phyloP scores from a whole-genome alignment of 2,113 vertebrate species.

The Bufo gargarizans region DNA sequence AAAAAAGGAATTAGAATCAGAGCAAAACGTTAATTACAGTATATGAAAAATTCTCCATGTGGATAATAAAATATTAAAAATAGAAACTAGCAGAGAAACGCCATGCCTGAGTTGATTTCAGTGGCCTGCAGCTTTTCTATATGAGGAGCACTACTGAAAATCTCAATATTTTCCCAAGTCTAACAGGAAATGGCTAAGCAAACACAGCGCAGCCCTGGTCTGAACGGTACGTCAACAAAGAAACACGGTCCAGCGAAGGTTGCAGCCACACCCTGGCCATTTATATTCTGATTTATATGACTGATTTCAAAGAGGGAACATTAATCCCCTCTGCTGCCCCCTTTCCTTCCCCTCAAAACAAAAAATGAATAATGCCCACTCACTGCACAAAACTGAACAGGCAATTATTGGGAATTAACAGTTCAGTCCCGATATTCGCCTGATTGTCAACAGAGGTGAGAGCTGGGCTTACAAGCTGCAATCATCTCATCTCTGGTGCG shows the following conservation, averaged over 20 bases:
- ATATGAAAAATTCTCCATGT: slow-evolving; percentile 22
- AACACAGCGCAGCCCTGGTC: slow-evolving; percentile 8
- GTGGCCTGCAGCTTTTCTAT: slow-evolving; percentile 15
- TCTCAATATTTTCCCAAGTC: slow-evolving; percentile 13
- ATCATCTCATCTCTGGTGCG: no score
- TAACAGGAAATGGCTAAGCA: slow-evolving; percentile 53
- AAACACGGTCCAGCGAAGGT: neutral
- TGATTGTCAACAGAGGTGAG: no score
- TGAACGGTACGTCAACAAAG: neutral
- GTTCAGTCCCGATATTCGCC: no score
- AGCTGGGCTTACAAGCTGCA: no score
- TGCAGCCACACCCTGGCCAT: neutral
- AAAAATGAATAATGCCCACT: no score
- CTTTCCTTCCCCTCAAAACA: no score
- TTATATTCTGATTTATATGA: neutral
- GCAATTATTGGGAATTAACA: no score
- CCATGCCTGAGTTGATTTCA: neutral
- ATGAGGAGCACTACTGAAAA: neutral
- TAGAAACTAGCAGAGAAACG: neutral
- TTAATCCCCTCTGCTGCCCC: no score
- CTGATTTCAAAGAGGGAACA: no score
- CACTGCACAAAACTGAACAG: no score
- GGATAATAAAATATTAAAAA: slow-evolving; percentile 2
- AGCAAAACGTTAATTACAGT: neutral
- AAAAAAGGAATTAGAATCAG: neutral